These are phyloP conservation scores for Neomicropteryx cornuta DNA, from an alignment of 1,140 invertebrate species.

Conservation along the genomic window DNA sequence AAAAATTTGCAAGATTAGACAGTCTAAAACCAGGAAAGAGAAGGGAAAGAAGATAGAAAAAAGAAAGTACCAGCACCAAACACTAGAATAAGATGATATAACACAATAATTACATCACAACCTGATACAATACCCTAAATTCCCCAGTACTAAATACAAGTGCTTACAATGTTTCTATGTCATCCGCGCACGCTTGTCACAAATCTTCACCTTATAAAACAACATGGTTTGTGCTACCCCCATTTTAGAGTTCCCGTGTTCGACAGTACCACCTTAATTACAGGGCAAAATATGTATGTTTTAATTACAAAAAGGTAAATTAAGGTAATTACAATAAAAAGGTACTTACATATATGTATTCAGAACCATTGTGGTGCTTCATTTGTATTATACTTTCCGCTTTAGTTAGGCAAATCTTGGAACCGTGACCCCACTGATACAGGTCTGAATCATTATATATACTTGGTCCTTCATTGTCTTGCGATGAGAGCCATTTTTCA, in stretches of 20 bases:
- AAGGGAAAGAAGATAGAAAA: no score
- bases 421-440: conserved; percentile 71
- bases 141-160: no score
- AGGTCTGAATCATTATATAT: conserved; percentile 50
- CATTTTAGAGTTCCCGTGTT: no score
- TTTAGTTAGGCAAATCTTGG: conserved; percentile 62
- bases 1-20: no score
- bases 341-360: conserved; percentile 59
- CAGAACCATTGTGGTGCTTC: conserved; percentile 22
- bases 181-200: no score
- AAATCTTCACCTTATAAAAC: neutral
- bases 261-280: no score
- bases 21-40: no score
- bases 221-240: neutral
- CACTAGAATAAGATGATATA: no score
- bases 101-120: no score
- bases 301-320: conserved; percentile 7
- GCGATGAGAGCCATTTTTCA: conserved; percentile 37
- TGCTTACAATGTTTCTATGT: no score
- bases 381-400: conserved; percentile 65
- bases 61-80: no score
- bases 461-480: conserved; percentile 36
- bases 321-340: conserved; percentile 57
- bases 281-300: neutral
- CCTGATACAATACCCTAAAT: no score